Conservation (phyloP, 1,140 invertebrate species). For the Lepidotrigona ventralis region DNA sequence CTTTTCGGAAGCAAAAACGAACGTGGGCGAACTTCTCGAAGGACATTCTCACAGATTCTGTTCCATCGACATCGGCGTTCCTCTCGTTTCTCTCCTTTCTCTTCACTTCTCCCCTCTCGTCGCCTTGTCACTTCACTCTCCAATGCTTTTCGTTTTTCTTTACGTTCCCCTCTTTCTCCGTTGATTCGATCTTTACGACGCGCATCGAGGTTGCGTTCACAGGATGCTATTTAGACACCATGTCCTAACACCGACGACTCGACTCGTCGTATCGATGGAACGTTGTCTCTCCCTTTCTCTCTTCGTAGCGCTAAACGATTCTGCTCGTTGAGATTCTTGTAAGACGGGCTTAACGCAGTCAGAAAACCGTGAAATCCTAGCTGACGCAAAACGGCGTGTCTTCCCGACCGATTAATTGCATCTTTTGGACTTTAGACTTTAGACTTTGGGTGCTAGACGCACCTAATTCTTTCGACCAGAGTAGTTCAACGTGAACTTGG, state of each 20-base stretch:
- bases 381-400: constrained; percentile 2
- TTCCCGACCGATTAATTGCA: not conserved
- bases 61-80: constrained; percentile 18
- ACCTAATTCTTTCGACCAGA: not conserved
- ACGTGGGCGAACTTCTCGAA: constrained; percentile 55
- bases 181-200: constrained; percentile 9
- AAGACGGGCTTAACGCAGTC: not conserved
- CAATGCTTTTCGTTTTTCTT: not conserved
- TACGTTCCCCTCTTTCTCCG: not conserved
- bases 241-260: constrained; percentile 5
- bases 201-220: not conserved
- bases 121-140: not conserved
- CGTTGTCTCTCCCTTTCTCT: not conserved
- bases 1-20: constrained; percentile 59
- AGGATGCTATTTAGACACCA: constrained; percentile 21
- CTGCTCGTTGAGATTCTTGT: not conserved
- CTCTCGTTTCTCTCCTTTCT: not conserved
- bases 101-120: no score
- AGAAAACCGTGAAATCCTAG: not conserved
- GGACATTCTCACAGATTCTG: constrained; percentile 44
- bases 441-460: not conserved
- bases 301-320: not conserved
- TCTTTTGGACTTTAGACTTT: no score
- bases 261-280: constrained; percentile 9
- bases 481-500: not conserved